Conservation (phyloP, 2,113 vertebrate genomes). For the Strigops habroptila region DNA sequence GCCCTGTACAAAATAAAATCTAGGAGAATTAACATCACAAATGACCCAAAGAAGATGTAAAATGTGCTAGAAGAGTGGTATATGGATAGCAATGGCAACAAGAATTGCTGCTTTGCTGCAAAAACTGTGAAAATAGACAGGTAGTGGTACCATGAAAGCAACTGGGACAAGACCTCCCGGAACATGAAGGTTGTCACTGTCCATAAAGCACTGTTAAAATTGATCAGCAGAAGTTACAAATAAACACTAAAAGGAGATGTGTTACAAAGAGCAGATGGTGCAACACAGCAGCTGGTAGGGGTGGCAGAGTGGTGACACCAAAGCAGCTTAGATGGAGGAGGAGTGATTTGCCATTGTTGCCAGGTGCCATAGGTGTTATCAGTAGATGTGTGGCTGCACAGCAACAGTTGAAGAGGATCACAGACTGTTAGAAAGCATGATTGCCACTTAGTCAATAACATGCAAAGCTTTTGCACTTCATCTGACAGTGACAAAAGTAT, state of each 20-base stretch:
- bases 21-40: background rate
- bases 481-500: background rate
- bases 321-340: background rate
- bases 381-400: background rate
- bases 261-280: background rate
- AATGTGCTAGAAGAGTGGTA: background rate
- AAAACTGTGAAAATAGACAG: background rate
- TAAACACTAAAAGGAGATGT: background rate
- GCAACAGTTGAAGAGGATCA: background rate
- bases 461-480: background rate
- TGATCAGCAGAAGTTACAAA: background rate
- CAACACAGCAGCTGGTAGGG: background rate
- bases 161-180: background rate
- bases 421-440: background rate
- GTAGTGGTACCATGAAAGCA: background rate
- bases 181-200: rapidly evolving
- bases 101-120: background rate
- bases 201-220: background rate
- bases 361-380: background rate
- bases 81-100: background rate
- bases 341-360: background rate
- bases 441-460: background rate
- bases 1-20: background rate
- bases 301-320: background rate
- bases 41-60: background rate